A percentile compares a stretch with the other conserved stretches of the same genome.
phyloP scores from a whole-genome alignment of 2,797 vertebrate genomes.

The Ceryle rudis region DNA sequence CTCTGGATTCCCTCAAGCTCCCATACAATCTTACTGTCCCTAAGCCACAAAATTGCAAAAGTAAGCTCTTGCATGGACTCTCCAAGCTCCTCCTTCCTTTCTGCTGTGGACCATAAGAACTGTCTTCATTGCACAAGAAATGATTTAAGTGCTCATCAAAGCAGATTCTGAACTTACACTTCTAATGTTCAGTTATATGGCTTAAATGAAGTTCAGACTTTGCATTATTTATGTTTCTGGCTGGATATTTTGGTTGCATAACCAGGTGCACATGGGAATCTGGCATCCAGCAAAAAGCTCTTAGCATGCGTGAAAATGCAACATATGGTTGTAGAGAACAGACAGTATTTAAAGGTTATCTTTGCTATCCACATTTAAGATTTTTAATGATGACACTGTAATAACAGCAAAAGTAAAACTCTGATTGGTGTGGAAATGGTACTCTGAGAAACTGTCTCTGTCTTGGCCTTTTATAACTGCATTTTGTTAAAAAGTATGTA shows the following conservation, averaged over 20 bases:
- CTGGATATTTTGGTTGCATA: constrained; percentile 65
- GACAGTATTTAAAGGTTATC: neutral
- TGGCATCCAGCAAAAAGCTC: constrained; percentile 35
- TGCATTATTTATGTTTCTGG: constrained; percentile 49
- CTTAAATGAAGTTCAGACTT: constrained; percentile 39
- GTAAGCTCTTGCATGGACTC: neutral
- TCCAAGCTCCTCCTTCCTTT: neutral
- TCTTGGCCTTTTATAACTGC: neutral
- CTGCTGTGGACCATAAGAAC: neutral
- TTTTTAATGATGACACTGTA: constrained; percentile 2
- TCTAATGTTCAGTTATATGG: neutral
- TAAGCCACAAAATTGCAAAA: neutral
- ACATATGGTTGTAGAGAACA: neutral
- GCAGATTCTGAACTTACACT: neutral
- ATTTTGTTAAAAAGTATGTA: neutral
- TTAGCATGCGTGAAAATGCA: neutral
- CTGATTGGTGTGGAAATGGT: neutral
- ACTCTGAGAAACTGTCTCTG: neutral
- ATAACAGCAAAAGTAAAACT: constrained; percentile 33
- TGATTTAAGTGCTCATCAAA: neutral
- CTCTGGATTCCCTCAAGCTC: neutral
- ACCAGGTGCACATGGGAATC: constrained; percentile 71
- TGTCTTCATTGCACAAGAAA: neutral
- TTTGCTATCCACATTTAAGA: neutral
- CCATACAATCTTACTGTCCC: neutral